Conservation (phyloP, 92 coral and sea anemone genomes). For the Palythoa grandiflora region DNA sequence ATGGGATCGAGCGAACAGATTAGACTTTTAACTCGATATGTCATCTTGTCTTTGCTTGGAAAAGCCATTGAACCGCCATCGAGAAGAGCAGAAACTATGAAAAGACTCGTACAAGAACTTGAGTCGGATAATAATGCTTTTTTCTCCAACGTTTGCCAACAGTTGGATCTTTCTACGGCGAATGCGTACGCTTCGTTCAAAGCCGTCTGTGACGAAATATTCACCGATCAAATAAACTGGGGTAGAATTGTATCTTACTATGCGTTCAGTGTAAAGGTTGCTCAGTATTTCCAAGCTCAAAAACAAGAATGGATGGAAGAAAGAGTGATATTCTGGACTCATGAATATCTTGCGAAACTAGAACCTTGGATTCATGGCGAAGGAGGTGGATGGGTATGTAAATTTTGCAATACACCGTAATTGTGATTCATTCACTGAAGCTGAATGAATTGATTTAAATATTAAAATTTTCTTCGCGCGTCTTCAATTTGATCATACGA, state of each 20-base stretch:
- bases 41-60: constrained; percentile 55
- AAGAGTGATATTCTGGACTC: constrained; percentile 63
- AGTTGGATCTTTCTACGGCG: constrained; percentile 45
- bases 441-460: neutral
- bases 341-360: constrained; percentile 50
- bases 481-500: neutral
- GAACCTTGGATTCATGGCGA: constrained; percentile 66
- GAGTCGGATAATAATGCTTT: constrained; percentile 54
- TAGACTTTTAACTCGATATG: constrained; percentile 59
- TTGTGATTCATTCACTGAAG: constrained; percentile 12
- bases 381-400: constrained; percentile 75
- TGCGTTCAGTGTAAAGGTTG: constrained; percentile 70
- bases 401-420: neutral
- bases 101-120: constrained; percentile 46
- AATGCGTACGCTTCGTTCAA: constrained; percentile 61
- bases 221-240: constrained; percentile 70
- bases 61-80: constrained; percentile 54
- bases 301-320: constrained; percentile 56
- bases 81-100: constrained; percentile 53
- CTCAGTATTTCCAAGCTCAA: constrained; percentile 61
- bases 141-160: constrained; percentile 59
- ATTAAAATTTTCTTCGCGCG: constrained; percentile 15
- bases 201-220: constrained; percentile 64
- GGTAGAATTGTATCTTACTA: constrained; percentile 65
- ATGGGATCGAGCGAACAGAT: constrained; percentile 45